Percentiles rank a stretch among this genome's conserved stretches.
Conservation (phyloP, 2,888 invertebrate species). For the Stegophylla sp. region DNA sequence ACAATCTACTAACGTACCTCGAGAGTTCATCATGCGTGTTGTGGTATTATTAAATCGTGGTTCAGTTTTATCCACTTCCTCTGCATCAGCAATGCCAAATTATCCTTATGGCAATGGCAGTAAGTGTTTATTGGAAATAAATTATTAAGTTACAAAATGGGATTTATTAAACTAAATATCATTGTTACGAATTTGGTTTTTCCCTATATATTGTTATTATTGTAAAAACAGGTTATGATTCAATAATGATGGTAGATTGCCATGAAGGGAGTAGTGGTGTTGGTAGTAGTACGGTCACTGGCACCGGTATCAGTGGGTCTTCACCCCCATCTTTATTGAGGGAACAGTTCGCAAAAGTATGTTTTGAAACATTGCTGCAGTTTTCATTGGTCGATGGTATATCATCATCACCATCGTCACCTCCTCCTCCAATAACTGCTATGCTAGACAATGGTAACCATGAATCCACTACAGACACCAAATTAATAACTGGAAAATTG, state of each 20-base stretch:
- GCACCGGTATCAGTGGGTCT: neutral
- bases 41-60: constrained; percentile 85
- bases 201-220: neutral
- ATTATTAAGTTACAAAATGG: too few relatives aligned
- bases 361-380: constrained; percentile 93
- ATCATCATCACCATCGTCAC: constrained; percentile 66
- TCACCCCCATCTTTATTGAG: constrained; percentile 67
- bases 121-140: constrained; percentile 1
- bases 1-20: constrained; percentile 77
- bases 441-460: neutral
- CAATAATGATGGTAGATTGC: constrained; percentile 34
- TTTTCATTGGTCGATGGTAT: constrained; percentile 83
- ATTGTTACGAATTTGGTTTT: neutral
- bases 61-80: constrained; percentile 80
- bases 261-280: constrained; percentile 2
- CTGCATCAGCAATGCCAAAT: constrained; percentile 61
- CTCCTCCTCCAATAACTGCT: constrained; percentile 61
- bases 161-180: too few relatives aligned
- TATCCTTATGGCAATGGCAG: constrained; percentile 21
- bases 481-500: constrained; percentile 68
- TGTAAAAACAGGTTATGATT: constrained; percentile 28
- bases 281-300: neutral
- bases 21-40: constrained; percentile 82
- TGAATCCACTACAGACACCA: constrained; percentile 27
- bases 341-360: constrained; percentile 95